phyloP scores from a whole-genome alignment of 92 coral and sea anemone genomes.

The Porites divaricata region DNA sequence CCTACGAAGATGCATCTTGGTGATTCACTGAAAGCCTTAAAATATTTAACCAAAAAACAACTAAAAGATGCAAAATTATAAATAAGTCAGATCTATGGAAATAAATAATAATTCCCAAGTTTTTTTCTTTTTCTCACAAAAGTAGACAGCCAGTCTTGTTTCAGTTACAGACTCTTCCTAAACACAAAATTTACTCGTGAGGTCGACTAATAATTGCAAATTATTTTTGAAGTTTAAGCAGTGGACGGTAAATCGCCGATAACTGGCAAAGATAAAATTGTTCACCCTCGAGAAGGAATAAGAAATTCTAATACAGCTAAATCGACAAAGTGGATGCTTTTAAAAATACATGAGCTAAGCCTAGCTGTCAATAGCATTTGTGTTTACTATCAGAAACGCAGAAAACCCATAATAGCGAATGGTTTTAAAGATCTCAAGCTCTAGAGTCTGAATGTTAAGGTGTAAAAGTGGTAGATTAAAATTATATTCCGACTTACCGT shows the following conservation, averaged over 20 bases:
- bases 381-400: conserved; percentile 68
- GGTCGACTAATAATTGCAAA: conserved; percentile 8
- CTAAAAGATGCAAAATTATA: conserved; percentile 33
- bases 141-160: neutral
- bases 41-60: conserved; percentile 24
- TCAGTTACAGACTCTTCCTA: neutral
- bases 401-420: conserved; percentile 32
- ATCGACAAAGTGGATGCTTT: conserved; percentile 69
- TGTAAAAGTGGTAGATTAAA: conserved; percentile 30
- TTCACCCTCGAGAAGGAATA: conserved; percentile 48
- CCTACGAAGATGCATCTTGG: conserved; percentile 19
- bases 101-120: conserved; percentile 13
- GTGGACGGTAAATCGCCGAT: conserved; percentile 56
- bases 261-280: conserved; percentile 52
- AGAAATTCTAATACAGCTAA: conserved; percentile 61
- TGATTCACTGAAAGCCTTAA: conserved; percentile 47
- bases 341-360: conserved; percentile 88
- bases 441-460: conserved; percentile 14
- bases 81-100: conserved; percentile 34
- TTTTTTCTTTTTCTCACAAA: neutral
- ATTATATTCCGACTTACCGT: conserved; percentile 74
- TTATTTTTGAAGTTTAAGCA: conserved; percentile 31
- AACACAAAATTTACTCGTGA: conserved; percentile 11
- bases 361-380: conserved; percentile 62
- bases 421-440: conserved; percentile 25